phyloP scores from a whole-genome alignment of 1,140 invertebrate genomes.

The Macrobrachium nipponense region DNA sequence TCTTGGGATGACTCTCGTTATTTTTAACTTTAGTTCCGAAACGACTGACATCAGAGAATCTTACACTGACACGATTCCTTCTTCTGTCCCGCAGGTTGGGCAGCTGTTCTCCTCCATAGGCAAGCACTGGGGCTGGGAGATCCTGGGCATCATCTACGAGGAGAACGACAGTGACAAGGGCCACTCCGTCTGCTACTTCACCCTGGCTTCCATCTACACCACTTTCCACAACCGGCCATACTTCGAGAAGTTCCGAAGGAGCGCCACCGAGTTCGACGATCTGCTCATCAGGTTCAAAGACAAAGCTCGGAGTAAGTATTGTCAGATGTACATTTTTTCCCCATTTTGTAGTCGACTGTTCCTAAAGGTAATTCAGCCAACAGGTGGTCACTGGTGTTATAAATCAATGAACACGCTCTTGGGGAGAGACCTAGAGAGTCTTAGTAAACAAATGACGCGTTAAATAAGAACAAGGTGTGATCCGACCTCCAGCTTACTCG shows the following conservation, averaged over 20 bases:
- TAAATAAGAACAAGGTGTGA: no score
- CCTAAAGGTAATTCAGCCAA: no score
- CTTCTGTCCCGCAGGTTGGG: slow-evolving; percentile 25
- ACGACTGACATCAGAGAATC: no score
- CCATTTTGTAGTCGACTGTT: no score
- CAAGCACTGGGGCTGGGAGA: slow-evolving; percentile 40
- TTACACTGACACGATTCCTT: not conserved
- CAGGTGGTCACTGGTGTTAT: no score
- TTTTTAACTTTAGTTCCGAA: no score
- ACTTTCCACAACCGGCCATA: slow-evolving; percentile 7
- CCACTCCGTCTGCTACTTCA: slow-evolving; percentile 42
- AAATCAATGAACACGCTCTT: no score
- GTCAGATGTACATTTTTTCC: no score
- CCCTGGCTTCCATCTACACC: slow-evolving; percentile 38
- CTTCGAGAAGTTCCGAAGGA: slow-evolving; percentile 23
- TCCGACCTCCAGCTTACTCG: no score
- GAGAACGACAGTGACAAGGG: slow-evolving; percentile 3
- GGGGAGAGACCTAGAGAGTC: no score
- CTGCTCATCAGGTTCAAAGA: slow-evolving; percentile 38
- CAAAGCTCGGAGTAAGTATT: slow-evolving; percentile 47
- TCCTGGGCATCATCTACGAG: slow-evolving; percentile 32
- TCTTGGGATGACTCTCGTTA: no score
- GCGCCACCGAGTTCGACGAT: slow-evolving; percentile 10
- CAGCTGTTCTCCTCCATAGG: slow-evolving; percentile 29
- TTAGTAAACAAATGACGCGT: no score